Conservation (phyloP, 2,888 invertebrate genomes). For the Lymantria dispar region DNA sequence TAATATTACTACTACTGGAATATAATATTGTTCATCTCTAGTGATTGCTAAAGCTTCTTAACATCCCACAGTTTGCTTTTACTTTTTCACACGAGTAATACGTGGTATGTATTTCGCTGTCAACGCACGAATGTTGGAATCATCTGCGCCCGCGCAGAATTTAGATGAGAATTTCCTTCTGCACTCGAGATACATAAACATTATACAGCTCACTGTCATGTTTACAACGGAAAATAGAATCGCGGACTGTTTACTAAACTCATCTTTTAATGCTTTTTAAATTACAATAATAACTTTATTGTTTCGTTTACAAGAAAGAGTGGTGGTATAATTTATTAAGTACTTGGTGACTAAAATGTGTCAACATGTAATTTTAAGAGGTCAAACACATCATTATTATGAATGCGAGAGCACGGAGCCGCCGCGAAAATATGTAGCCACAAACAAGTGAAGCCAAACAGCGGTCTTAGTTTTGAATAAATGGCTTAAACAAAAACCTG, state of each 20-base stretch:
- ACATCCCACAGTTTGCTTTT: constrained; percentile 45
- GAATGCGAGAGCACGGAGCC: constrained; percentile 76
- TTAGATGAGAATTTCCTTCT: constrained; percentile 76
- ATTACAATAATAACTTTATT: constrained; percentile 54
- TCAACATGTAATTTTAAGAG: constrained; percentile 64
- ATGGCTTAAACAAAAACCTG: constrained; percentile 54
- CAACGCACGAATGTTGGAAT: constrained; percentile 72
- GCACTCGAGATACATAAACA: constrained; percentile 73
- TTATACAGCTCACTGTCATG: constrained; percentile 67
- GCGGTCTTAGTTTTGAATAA: constrained; percentile 59
- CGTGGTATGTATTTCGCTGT: constrained; percentile 67
- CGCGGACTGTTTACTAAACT: constrained; percentile 62
- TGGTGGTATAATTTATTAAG: constrained; percentile 27
- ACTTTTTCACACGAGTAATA: constrained; percentile 74
- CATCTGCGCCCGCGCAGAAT: constrained; percentile 74
- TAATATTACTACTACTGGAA: no score
- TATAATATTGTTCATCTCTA: neutral
- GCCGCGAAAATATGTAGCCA: constrained; percentile 68
- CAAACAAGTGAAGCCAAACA: constrained; percentile 67
- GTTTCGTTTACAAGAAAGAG: constrained; percentile 25
- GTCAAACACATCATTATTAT: constrained; percentile 68
- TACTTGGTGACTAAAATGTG: constrained; percentile 46
- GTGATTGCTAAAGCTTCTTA: neutral
- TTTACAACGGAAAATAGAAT: constrained; percentile 75
- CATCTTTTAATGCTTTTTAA: constrained; percentile 58